Evolutionary conservation across 2,797 vertebrate genomes (phyloP).

Genomic region (Tadarida brasiliensis): DNA sequence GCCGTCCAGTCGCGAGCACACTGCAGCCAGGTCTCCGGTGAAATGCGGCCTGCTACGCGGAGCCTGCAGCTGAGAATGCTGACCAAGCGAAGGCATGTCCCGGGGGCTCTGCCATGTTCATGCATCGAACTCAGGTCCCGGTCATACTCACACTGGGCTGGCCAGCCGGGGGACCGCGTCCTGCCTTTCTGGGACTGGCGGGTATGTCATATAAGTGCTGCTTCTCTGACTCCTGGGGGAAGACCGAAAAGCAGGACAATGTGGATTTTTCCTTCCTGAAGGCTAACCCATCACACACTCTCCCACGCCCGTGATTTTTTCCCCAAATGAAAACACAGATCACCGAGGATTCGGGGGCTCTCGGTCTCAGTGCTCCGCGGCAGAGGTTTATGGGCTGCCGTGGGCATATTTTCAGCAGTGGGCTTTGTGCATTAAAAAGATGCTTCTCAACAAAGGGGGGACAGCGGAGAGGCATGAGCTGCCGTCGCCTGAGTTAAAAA

Average conservation of each 20-base stretch:
- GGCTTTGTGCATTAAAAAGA: background rate
- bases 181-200: conserved; percentile 69
- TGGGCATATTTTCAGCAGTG: rapidly evolving
- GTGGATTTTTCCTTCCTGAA: conserved; percentile 32
- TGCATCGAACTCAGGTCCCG: rapidly evolving
- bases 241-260: conserved; percentile 29
- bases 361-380: background rate
- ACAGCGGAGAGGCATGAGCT: no score
- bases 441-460: background rate
- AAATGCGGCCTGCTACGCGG: background rate
- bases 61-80: background rate
- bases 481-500: background rate
- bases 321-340: background rate
- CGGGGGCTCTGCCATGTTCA: background rate
- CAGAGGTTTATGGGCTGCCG: background rate
- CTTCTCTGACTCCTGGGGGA: conserved; percentile 75
- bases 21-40: background rate
- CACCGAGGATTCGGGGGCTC: background rate
- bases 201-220: conserved; percentile 85
- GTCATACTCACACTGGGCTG: conserved; percentile 72
- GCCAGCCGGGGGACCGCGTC: background rate
- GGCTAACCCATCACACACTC: background rate
- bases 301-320: background rate
- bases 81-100: background rate
- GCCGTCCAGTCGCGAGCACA: background rate